Base-by-base conservation (phyloP, 2,888 invertebrate genomes). In the Resseliella maxima region DNA sequence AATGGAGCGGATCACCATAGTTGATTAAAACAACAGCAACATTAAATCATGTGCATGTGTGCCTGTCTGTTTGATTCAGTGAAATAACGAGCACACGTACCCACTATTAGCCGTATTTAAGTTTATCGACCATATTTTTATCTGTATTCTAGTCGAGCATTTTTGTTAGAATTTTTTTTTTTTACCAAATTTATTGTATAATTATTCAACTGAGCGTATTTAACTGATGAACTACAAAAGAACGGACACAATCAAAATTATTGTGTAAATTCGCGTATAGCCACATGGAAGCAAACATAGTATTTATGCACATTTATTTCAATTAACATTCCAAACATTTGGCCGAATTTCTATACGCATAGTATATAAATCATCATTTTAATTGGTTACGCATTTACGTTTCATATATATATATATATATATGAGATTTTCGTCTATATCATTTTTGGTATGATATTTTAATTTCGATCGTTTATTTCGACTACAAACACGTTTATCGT, bases 181-280 rank as follows among this genome's bases (percentile, higher is more conserved):
- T 10, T n/a, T n/a, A n/a, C 18, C 46, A 18, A 50, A 15, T 50
- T 50, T 50, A 18, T 50, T 50, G 46, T 50, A 18, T 50, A 59
- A 59, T 59, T 24, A 59, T 59, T 24, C 59, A 24, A n/a, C n/a
- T n/a, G 24, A 59, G 59, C 24, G 3, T 59, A 24, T 81, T 81
- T 36, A 81, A 15, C 8, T 18, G 36, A 81, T 81, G 36, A 81
- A 21, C 81, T 18, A n/a, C 54, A 18, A 21, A n/a, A 83, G 83
- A 83, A 83, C 24, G 83, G 38, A 83, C 59, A 83, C 38, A 83
- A 83, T 83, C 83, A 83, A 8, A 38, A 83, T 83, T n/a, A 83
- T 83, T 83, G 38, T 50, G 46, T 50, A 12, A 8, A 41, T 83
- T 83, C 21, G 38, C 41, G 10, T 81, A n/a, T 5, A 38, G 38